phyloP scores from a whole-genome alignment of 2,888 invertebrate species.

The Micropterix aruncella region DNA sequence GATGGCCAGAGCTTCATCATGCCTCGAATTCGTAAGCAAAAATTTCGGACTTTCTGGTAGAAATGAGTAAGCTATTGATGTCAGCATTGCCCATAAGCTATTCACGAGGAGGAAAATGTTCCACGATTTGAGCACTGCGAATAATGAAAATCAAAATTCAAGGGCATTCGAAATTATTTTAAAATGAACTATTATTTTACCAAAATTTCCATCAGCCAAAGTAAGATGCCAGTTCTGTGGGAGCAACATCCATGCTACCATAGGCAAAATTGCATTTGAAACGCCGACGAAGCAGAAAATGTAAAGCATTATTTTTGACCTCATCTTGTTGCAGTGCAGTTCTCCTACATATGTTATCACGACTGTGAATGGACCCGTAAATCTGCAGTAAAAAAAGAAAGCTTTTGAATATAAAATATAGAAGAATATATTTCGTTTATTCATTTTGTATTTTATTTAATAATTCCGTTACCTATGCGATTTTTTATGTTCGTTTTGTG shows the following conservation, averaged over 20 bases:
- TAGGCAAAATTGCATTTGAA: background rate
- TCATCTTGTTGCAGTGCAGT: background rate
- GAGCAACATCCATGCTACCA: background rate
- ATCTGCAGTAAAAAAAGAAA: background rate
- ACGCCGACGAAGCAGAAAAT: background rate
- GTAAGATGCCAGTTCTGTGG: background rate
- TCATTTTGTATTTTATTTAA: too few relatives aligned
- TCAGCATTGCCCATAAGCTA: background rate
- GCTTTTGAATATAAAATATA: too few relatives aligned
- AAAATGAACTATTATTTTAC: too few relatives aligned
- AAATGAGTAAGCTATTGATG: background rate
- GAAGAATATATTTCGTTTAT: too few relatives aligned
- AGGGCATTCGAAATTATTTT: too few relatives aligned
- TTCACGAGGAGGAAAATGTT: background rate
- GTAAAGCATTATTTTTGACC: background rate
- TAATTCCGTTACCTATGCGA: too few relatives aligned
- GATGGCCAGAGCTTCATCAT: background rate
- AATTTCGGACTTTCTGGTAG: background rate
- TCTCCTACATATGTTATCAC: background rate
- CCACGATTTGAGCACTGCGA: background rate
- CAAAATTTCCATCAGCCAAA: background rate
- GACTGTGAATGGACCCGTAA: background rate
- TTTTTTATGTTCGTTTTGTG: too few relatives aligned
- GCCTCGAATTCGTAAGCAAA: background rate
- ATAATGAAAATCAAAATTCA: too few relatives aligned